A percentile compares a stretch with the other conserved stretches of the same genome.
Evolutionary conservation across 1,140 invertebrate genomes (phyloP).

Genomic region (Drosophila obscura): DNA sequence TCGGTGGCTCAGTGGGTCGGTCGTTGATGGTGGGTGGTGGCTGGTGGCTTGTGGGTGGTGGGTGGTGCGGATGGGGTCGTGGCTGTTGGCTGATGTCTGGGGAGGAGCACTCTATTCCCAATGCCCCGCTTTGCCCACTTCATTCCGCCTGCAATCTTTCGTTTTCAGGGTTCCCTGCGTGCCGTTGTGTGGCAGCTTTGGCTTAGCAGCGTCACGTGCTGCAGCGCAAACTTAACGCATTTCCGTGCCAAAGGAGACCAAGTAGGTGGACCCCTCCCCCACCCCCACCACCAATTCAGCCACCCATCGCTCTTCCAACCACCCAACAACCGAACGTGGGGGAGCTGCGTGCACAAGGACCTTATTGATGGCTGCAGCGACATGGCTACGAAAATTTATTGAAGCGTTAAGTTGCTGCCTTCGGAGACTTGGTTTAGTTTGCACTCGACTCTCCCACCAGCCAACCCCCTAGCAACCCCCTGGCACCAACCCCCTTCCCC

Average conservation of each 20-base stretch:
- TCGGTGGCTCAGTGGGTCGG: slow-evolving; percentile 39
- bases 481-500: no score
- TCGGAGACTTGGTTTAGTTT: slow-evolving; percentile 67
- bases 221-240: slow-evolving; percentile 81
- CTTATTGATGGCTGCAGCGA: slow-evolving; percentile 73
- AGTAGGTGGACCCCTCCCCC: slow-evolving; percentile 23
- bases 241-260: slow-evolving; percentile 61
- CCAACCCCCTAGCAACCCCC: neutral
- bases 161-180: slow-evolving; percentile 65
- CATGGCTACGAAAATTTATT: slow-evolving; percentile 78
- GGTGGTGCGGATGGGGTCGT: neutral
- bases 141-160: slow-evolving; percentile 25
- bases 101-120: slow-evolving; percentile 8
- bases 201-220: slow-evolving; percentile 78
- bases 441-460: neutral
- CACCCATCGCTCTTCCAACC: neutral
- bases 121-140: neutral
- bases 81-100: neutral
- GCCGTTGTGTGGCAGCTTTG: slow-evolving; percentile 79
- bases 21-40: no score
- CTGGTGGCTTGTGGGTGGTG: neutral
- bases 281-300: no score
- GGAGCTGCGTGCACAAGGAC: slow-evolving; percentile 73
- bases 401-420: slow-evolving; percentile 79
- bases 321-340: neutral